Conservation (phyloP, 2,797 vertebrate species). For the Glyptemys insculpta region DNA sequence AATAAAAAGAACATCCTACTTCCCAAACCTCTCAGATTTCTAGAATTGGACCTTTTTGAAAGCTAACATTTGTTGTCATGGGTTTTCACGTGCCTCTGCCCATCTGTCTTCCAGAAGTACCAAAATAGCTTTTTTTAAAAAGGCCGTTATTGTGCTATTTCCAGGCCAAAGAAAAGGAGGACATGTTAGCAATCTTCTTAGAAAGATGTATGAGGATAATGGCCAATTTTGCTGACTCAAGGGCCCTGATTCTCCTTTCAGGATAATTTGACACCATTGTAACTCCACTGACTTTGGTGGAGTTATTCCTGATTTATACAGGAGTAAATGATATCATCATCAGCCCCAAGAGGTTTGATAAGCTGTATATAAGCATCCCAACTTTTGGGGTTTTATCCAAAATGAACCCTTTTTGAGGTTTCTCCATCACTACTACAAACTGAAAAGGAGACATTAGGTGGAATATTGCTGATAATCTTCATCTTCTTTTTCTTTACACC, state of each 20-base stretch:
- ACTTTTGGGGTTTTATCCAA: not conserved
- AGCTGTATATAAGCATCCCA: not conserved
- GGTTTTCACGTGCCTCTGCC: not conserved
- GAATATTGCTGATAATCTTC: not conserved
- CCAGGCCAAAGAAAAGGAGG: not conserved
- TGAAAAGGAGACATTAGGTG: not conserved
- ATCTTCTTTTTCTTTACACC: not conserved
- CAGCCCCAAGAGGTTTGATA: not conserved
- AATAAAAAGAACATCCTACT: not conserved
- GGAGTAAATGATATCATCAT: not conserved
- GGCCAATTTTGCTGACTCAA: not conserved
- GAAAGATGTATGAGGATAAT: slow-evolving; percentile 8
- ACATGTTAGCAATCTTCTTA: not conserved
- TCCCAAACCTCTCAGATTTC: slow-evolving; percentile 4
- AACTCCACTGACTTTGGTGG: not conserved
- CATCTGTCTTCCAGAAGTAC: slow-evolving; percentile 1
- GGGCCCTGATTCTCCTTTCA: not conserved
- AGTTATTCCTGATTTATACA: not conserved
- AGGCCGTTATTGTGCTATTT: slow-evolving; percentile 6
- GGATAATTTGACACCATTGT: not conserved
- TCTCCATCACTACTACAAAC: not conserved
- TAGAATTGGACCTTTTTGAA: not conserved
- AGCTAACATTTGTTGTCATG: not conserved
- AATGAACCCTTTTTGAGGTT: not conserved
- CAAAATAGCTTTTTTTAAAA: not conserved